These are phyloP conservation scores for Poeciliopsis turneri DNA, from an alignment of 2,797 vertebrate genomes.

Conservation along the genomic window DNA sequence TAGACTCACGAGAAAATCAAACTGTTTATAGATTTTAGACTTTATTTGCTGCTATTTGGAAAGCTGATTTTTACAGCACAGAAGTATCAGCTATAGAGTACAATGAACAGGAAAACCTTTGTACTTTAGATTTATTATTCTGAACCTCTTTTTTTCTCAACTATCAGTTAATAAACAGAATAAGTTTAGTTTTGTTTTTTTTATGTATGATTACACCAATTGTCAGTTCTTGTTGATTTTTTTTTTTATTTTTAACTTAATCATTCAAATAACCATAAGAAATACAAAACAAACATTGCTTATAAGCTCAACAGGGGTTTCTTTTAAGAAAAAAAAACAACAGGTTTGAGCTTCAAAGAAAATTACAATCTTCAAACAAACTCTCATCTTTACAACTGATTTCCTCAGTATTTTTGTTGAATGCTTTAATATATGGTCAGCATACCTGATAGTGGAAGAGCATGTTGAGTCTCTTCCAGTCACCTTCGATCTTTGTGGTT, in stretches of 20 bases:
- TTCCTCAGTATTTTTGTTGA: not conserved
- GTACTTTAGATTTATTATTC: not conserved
- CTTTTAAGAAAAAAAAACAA: not conserved
- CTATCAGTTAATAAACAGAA: not conserved
- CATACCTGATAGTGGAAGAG: conserved; percentile 86
- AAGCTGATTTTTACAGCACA: not conserved
- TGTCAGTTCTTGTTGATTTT: not conserved
- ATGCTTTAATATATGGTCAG: not conserved
- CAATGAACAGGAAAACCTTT: not conserved
- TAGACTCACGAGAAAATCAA: not conserved
- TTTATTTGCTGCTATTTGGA: not conserved
- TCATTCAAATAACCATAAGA: not conserved
- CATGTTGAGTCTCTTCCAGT: conserved; percentile 98
- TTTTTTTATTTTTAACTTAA: not conserved
- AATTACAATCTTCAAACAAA: not conserved
- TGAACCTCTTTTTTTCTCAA: not conserved
- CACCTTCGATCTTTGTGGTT: conserved; percentile 96
- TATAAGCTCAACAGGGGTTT: not conserved
- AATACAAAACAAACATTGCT: not conserved
- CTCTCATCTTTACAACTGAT: not conserved
- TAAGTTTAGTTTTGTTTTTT: not conserved
- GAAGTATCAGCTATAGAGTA: not conserved
- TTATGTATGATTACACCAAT: not conserved
- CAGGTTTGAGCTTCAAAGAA: not conserved
- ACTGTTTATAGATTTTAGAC: not conserved